Conservation (phyloP, 2,888 invertebrate genomes). For the Agrilus mali region DNA sequence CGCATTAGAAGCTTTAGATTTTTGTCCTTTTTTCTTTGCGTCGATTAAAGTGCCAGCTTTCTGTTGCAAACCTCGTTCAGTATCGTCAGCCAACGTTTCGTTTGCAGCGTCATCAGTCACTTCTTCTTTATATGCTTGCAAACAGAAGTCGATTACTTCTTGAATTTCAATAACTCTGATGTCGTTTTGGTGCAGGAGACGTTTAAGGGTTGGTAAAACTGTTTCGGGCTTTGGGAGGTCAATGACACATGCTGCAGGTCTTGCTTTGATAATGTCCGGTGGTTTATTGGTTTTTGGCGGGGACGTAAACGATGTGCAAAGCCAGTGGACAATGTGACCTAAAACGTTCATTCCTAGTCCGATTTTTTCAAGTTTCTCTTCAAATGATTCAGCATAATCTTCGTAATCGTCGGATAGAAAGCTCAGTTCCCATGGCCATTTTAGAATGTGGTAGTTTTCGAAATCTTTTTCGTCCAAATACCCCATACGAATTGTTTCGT, state of each 20-base stretch:
- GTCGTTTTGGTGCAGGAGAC: constrained; percentile 20
- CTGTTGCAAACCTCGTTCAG: constrained; percentile 31
- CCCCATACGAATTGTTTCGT: constrained; percentile 42
- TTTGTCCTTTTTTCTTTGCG: constrained; percentile 14
- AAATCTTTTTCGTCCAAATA: constrained; percentile 43
- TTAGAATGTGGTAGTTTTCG: constrained; percentile 40
- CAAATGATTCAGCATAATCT: constrained; percentile 30
- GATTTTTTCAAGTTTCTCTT: constrained; percentile 11
- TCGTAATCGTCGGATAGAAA: constrained; percentile 35
- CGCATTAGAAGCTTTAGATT: constrained; percentile 1
- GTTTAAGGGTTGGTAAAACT: constrained; percentile 21
- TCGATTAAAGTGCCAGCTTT: constrained; percentile 28
- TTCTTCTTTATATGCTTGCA: constrained; percentile 41
- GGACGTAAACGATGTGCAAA: constrained; percentile 28
- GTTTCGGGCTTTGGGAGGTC: constrained; percentile 20
- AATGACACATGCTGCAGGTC: constrained; percentile 24
- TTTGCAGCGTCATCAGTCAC: constrained; percentile 36
- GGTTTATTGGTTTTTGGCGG: constrained; percentile 16
- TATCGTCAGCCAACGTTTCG: constrained; percentile 32
- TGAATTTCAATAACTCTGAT: constrained; percentile 25
- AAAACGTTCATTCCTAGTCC: constrained; percentile 24
- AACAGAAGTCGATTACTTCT: constrained; percentile 44
- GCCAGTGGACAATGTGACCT: constrained; percentile 27
- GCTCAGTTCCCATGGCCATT: constrained; percentile 41
- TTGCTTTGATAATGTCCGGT: constrained; percentile 22